Evolutionary conservation across 2,888 invertebrate species (phyloP), one percentile per base, ranked within the genome.

Genomic region (Eupithecia tripunctaria): DNA sequence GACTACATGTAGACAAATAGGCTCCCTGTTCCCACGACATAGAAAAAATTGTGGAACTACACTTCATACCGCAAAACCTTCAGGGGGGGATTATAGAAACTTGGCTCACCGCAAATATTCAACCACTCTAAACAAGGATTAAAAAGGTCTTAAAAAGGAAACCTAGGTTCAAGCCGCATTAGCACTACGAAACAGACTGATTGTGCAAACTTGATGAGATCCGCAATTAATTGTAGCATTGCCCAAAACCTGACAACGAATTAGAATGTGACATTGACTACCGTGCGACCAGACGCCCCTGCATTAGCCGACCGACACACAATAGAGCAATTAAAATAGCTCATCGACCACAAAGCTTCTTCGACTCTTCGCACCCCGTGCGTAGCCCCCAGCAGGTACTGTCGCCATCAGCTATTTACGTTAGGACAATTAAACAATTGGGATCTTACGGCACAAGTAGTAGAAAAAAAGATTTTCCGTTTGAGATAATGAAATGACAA

Each of bases 401-500:
- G 88, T 88, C 89, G 88, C 86, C 89, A 83, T 84, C 80, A 82
- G 85, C 85, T 83, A 81, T 88, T 88, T 85, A 85, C 85, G 82
- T 87, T 85, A 82, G 88, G 89, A 90, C 89, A 93, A 92, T 92
- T 93, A 92, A 91, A 94, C 93, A 94, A 94, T 94, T 87, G 91
- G 87, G 89, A 89, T 86, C 90, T 89, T 89, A 91, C 89, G 81
- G 87, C 89, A 89, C 82, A 85, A 86, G 89, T 87, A 86, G 85
- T 85, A 90, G 91, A 93, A 94, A 91, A 74, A 93, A 93, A 94
- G 94, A 94, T 94, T 94, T 94, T 93, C 94, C 93, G 92, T 93
- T 91, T 93, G 91, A 94, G 94, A 94, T 93, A 94, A 92, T 93
- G 88, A 90, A 92, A 92, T 92, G 93, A 93, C 93, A 93, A 94